Evolutionary conservation across 2,888 invertebrate genomes (phyloP), one percentile per base, ranked within the genome.

Genomic region (Sthenelais limicola): DNA sequence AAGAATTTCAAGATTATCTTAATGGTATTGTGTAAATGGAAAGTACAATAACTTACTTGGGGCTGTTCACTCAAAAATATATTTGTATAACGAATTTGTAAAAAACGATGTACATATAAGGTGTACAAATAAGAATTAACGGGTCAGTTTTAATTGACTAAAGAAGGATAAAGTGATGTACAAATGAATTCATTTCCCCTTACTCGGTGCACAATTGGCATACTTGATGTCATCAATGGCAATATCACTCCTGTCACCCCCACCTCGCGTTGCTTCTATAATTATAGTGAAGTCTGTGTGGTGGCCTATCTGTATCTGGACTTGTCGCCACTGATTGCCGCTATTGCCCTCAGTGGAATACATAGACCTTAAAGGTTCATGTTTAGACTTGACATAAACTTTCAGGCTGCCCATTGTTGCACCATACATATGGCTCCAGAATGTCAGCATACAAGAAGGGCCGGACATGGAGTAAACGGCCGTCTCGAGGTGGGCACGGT

Each of bases 401-500:
- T 78, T 79, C n/a, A 85, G 78, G 30, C 80, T 79, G 71, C 75
- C 80, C 72, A 38, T 80, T 75, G 15, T 72, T 68, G 28, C 72
- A 51, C 58, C 80, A 49, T 79, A 77, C 66, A 81, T 66, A 74
- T 76, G 75, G 52, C 72, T 75, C 73, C 73, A 76, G 70, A 76
- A 76, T 18, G 56, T 49, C 38, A 76, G 30, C 15, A 30, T 51
- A 70, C 75, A 75, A 35, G 28, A 51, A 15, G 58, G 38, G 4
- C 73, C 26, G 7, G 73, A 48, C 33, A 47, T 38, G 15, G 62
- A n/a, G 49, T 73, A 75, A 24, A 75, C 18, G 33, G 52, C 56
- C 43, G 71, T 74, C 38, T 68, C 43, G 5, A 91, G 86, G 74
- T 89, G 84, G 0, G 91, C 91, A 52, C 85, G 84, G 79, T 91